Conservation (phyloP, 2,113 vertebrate genomes). For the Vanacampus margaritifer region DNA sequence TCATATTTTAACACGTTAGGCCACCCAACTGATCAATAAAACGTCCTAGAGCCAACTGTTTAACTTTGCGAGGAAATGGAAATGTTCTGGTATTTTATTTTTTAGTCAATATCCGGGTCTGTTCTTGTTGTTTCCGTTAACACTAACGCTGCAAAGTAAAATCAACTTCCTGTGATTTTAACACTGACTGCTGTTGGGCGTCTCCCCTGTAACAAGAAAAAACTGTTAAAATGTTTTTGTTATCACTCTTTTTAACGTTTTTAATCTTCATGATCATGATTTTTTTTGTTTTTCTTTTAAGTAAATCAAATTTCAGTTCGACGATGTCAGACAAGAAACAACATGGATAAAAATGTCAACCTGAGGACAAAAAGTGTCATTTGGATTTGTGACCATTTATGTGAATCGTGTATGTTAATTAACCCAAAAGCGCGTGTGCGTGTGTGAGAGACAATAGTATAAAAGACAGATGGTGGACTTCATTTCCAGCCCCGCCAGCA, state of each 20-base stretch:
- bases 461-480: constrained; percentile 65
- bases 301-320: not conserved
- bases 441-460: constrained; percentile 54
- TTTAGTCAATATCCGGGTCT: not conserved
- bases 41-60: not conserved
- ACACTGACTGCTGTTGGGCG: constrained; percentile 61
- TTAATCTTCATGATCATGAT: not conserved
- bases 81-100: constrained; percentile 31
- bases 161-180: constrained; percentile 70
- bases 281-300: not conserved
- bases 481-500: constrained; percentile 31
- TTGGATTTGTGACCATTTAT: not conserved
- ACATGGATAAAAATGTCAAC: not conserved
- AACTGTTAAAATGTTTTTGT: not conserved
- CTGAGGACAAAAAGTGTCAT: too few relatives aligned
- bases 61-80: not conserved
- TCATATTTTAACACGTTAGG: not conserved
- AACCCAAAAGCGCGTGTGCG: constrained; percentile 7
- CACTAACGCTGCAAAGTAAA: constrained; percentile 28
- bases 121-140: not conserved
- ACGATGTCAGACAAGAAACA: not conserved
- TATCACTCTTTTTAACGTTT: too few relatives aligned
- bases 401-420: not conserved
- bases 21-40: not conserved
- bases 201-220: constrained; percentile 33